Conservation (phyloP, 1,140 invertebrate genomes). For the Metaphire vulgaris region DNA sequence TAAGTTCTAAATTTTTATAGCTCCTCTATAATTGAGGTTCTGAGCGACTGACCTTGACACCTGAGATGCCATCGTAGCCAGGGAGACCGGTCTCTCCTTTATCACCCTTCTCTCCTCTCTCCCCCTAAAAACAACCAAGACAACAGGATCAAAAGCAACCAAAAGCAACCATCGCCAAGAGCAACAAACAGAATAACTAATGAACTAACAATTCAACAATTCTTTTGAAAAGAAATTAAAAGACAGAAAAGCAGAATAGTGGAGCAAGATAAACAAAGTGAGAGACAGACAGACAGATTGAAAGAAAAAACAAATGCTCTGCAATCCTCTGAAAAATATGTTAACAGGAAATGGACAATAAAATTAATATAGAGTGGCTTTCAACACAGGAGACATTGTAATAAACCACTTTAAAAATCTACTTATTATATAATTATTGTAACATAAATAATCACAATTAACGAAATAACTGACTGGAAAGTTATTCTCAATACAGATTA, state of each 20-base stretch:
- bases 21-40: too few relatives aligned
- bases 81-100: not conserved
- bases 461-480: not conserved
- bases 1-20: too few relatives aligned
- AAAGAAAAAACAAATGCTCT: too few relatives aligned
- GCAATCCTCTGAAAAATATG: too few relatives aligned
- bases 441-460: not conserved
- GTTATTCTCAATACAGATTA: not conserved
- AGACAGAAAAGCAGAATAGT: too few relatives aligned
- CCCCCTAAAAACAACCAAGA: not conserved
- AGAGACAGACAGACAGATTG: too few relatives aligned
- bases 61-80: not conserved
- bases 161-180: too few relatives aligned
- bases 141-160: not conserved
- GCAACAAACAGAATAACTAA: too few relatives aligned
- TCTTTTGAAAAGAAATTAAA: not conserved
- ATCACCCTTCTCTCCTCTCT: not conserved
- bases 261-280: too few relatives aligned
- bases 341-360: too few relatives aligned
- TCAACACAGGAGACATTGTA: too few relatives aligned
- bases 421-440: not conserved
- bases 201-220: not conserved
- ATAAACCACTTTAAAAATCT: not conserved
- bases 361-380: too few relatives aligned
- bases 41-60: not conserved